Base-by-base conservation (phyloP, 2,113 vertebrate species). In the Arizona elegans region DNA sequence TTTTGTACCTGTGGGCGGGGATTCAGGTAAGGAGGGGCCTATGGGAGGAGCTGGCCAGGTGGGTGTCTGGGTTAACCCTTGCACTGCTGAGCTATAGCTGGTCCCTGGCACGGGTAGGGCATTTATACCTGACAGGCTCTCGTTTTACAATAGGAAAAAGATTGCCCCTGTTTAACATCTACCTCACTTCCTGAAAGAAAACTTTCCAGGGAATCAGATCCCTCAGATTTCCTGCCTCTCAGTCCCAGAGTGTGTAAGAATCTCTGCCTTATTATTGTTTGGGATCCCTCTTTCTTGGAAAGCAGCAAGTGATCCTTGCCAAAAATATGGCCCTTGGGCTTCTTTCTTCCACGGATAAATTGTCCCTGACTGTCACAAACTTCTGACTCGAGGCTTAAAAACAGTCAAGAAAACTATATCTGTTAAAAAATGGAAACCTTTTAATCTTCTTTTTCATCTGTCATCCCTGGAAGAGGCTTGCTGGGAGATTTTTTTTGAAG, bases 401-500 rank as follows among this genome's bases (percentile, higher is more conserved):
- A 70, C 24, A n/a, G 33, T 15, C 38, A 59, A 24, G 17, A 70
- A n/a, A 9, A 24, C 90, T 91, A 9, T 65, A 12, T n/a, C 29
- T 75, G 11, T 90, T 75, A 1, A 53, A 75, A 33, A n/a, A 23
- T 53, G 47, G 19, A 21, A 29, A 70, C 17, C 89, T 43, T 91
- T 92, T 94, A 91, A 59, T 94, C 12, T 5, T 56, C 19, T 15
- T 59, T 13, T 86, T 86, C 38, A 47, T 94, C 59, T 90, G 89
- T 87, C 1, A 90, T 86, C 59, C 70, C 59, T 94, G 93, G 87
- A 38, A 4, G 15, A 85, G 43, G 24, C 86, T 52, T 53, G 26
- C 70, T 55, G 93, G 95, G 92, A 92, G 93, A 52, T 1, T 0
- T 58, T 94, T 47, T 95, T 93, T 96, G 91, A 92, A 92, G 92